Evolutionary conservation across 2,797 vertebrate species (phyloP).

Genomic region (Onychomys leucogaster): DNA sequence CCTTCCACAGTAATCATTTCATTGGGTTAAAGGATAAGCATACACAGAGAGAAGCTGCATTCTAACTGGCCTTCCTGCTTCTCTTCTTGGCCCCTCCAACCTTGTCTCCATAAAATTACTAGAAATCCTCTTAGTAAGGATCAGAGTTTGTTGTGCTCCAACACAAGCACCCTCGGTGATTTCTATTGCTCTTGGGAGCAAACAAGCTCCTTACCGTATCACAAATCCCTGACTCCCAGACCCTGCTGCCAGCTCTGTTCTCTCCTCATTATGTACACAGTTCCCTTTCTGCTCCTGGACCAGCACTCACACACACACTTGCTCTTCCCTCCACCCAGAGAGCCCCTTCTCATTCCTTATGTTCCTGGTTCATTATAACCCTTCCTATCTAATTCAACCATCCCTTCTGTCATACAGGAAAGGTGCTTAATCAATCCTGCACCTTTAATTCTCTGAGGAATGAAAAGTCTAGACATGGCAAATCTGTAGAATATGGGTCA

Average conservation of each 20-base stretch:
- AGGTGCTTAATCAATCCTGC: background rate
- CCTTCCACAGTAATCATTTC: background rate
- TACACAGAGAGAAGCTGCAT: too few species aligned
- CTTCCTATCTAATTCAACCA: background rate
- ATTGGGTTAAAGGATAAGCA: background rate
- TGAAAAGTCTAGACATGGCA: background rate
- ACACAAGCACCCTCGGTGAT: background rate
- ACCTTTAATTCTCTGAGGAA: background rate
- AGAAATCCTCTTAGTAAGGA: background rate
- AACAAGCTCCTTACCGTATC: background rate
- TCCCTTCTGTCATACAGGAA: background rate
- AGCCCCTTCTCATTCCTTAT: background rate
- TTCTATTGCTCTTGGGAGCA: background rate
- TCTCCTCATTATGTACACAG: background rate
- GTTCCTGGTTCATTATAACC: background rate
- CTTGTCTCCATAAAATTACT: background rate
- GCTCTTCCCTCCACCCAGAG: background rate
- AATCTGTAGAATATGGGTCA: background rate
- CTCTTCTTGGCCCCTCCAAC: background rate
- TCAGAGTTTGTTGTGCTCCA: accelerated
- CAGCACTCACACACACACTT: too few species aligned
- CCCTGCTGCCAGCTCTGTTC: background rate
- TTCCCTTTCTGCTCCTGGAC: background rate
- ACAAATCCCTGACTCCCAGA: background rate
- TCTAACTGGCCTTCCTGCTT: background rate